These are phyloP conservation scores for Chrysochloris asiatica DNA, from an alignment of 2,113 vertebrate species.

Conservation along the genomic window DNA sequence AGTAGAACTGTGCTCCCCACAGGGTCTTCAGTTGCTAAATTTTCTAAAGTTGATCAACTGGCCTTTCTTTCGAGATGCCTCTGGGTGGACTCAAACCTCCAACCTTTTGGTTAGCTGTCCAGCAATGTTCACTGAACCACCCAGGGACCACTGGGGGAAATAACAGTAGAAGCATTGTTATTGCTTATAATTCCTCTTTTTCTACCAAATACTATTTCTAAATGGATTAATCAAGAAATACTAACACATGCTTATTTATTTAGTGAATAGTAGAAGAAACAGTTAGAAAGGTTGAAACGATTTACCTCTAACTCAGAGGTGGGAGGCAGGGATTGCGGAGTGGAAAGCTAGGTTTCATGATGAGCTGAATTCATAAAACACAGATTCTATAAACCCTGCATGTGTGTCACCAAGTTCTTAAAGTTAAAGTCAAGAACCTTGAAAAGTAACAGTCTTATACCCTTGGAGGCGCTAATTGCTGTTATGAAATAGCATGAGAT, in stretches of 20 bases:
- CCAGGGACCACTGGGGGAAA: neutral
- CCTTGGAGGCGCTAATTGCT: neutral
- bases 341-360: neutral
- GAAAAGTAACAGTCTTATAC: neutral
- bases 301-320: neutral
- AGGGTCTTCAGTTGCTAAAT: neutral
- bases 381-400: neutral
- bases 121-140: neutral
- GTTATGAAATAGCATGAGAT: neutral
- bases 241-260: neutral
- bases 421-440: neutral
- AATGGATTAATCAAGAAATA: neutral
- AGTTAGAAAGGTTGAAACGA: neutral
- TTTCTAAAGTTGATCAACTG: neutral
- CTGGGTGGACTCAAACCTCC: no score
- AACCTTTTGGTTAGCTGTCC: neutral
- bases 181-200: neutral
- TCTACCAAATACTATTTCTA: neutral
- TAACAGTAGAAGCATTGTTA: neutral
- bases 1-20: neutral
- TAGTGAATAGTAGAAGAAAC: neutral
- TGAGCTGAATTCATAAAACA: fast-evolving
- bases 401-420: neutral
- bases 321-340: no score
- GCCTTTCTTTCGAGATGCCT: neutral